Evolutionary conservation across 1,140 invertebrate genomes (phyloP), one percentile per base, ranked within the genome.

Genomic region (Polypedilum pembai): DNA sequence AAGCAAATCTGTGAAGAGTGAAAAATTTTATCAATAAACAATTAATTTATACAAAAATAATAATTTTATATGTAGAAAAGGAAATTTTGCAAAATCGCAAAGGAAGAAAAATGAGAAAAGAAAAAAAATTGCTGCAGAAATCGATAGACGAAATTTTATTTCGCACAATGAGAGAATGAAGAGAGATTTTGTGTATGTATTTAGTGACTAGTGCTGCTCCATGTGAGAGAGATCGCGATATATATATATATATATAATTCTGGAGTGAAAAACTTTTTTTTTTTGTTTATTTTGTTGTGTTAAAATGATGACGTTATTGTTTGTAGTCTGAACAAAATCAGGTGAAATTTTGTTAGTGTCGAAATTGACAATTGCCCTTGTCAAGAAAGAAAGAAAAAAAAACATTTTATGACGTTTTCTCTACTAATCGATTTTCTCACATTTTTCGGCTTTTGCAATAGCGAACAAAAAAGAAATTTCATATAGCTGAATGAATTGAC

Each of bases 401-500:
- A 56, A n/a, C 45, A n/a, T 56, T 12, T 56, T 56, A 56, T 56
- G 45, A 56, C 45, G 45, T 56, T 56, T 56, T 56, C 45, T n/a
- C n/a, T 45, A n/a, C 15, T 56, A 56, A 56, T 56, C 45, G 45
- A 56, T 56, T 56, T 45, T 45, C 15, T 7, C 15, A n/a, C n/a
- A n/a, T 45, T 8, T 56, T 56, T 56, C 45, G 4, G 12, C n/a
- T 56, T 56, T 56, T 56, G 8, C 45, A 33, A 3, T 3, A 33
- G 24, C 24, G 5, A 33, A 33, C 24, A n/a, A n/a, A n/a, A n/a
- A n/a, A 45, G 4, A 12, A n/a, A 1, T 56, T n/a, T 56, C 12
- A 12, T 56, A 56, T 69, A 69, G 65, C 17, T 69, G n/a, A 69
- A 21, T 69, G 65, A 69, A 18, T 18, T 69, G 65, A 69, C 45